Conservation (phyloP, 2,797 vertebrate genomes). For the Poecilia picta region DNA sequence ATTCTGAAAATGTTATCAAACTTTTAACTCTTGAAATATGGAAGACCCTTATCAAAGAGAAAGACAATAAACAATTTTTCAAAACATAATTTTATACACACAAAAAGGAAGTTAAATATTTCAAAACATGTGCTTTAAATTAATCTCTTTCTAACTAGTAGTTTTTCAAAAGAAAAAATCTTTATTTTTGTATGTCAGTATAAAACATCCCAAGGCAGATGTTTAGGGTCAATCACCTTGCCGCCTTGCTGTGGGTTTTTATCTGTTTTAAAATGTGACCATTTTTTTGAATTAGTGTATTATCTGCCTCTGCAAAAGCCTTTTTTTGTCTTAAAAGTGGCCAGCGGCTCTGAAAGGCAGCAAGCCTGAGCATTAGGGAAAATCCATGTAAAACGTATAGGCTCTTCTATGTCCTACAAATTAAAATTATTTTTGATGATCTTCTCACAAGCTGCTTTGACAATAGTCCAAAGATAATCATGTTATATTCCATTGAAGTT, state of each 20-base stretch:
- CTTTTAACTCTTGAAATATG: not conserved
- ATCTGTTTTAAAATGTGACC: not conserved
- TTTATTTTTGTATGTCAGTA: too few relatives aligned
- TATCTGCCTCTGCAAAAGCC: not conserved
- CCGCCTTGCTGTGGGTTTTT: not conserved
- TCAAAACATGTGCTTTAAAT: too few relatives aligned
- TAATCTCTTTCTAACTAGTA: too few relatives aligned
- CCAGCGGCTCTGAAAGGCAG: not conserved
- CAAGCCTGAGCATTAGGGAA: not conserved
- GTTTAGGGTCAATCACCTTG: too few relatives aligned
- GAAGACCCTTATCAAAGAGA: not conserved
- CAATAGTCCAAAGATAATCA: too few relatives aligned
- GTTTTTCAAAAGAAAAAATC: too few relatives aligned
- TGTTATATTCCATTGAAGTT: too few relatives aligned
- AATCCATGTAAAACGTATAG: not conserved
- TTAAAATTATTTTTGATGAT: not conserved
- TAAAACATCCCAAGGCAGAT: too few relatives aligned
- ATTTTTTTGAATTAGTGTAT: not conserved
- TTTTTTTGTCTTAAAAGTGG: not conserved
- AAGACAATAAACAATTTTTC: not conserved
- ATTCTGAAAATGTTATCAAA: not conserved
- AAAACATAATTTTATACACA: not conserved
- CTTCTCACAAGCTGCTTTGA: too few relatives aligned
- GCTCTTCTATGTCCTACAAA: not conserved
- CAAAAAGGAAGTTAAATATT: too few relatives aligned